phyloP scores from a whole-genome alignment of 2,113 vertebrate species.

The Ceratotherium simum region DNA sequence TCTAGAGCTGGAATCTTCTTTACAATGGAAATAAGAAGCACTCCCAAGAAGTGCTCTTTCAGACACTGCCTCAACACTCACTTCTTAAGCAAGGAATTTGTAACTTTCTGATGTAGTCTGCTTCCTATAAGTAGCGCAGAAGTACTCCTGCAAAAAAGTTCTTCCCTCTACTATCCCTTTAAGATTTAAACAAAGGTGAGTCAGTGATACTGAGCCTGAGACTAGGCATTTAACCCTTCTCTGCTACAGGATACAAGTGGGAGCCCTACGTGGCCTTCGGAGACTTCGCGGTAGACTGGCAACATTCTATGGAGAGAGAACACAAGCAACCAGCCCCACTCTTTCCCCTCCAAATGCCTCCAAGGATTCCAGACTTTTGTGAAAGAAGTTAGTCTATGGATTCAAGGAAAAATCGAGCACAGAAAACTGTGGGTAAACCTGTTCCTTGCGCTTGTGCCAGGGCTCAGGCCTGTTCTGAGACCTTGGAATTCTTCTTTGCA shows the following conservation, averaged over 20 bases:
- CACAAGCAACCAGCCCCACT: not conserved
- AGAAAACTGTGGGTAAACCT: not conserved
- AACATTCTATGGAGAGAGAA: not conserved
- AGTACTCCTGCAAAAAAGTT: not conserved
- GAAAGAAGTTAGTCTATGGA: not conserved
- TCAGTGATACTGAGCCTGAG: not conserved
- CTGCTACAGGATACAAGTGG: not conserved
- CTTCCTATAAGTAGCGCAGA: not conserved
- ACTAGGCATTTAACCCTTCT: not conserved
- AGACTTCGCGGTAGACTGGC: too few relatives aligned
- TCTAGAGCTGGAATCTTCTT: not conserved
- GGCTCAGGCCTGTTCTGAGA: not conserved
- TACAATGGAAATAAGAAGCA: too few relatives aligned
- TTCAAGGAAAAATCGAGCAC: not conserved
- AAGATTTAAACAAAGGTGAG: not conserved
- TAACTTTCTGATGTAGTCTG: not conserved
- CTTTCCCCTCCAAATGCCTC: not conserved
- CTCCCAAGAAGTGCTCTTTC: not conserved
- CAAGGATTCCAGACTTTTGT: not conserved
- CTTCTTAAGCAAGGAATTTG: not conserved
- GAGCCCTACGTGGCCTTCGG: fast-evolving
- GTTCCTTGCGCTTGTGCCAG: too few relatives aligned
- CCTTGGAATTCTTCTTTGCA: not conserved
- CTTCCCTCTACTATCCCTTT: not conserved
- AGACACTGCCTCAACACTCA: not conserved